Percentiles rank a stretch among this genome's conserved stretches.
Evolutionary conservation across 2,888 invertebrate genomes (phyloP).

Genomic region (Micropterix aruncella): DNA sequence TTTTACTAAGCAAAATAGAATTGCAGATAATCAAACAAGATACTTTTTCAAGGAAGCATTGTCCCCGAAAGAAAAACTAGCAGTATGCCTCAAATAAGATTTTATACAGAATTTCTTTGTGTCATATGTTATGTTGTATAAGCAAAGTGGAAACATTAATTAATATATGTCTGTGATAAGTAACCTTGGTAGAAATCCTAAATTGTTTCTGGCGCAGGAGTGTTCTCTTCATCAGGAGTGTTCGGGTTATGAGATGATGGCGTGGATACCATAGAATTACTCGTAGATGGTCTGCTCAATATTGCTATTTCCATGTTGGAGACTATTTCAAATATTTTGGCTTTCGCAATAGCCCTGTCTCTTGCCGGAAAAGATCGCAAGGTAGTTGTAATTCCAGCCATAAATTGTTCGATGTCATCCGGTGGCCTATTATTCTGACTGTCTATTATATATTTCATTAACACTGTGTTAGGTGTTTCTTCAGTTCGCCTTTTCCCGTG

Average conservation of each 20-base stretch:
- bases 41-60: constrained; percentile 9
- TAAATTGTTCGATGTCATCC: constrained; percentile 12
- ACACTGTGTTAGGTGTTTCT: constrained; percentile 9
- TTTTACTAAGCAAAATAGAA: constrained; percentile 10
- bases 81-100: constrained; percentile 12
- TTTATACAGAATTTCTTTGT: constrained; percentile 12
- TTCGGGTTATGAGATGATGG: no score
- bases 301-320: constrained; percentile 13
- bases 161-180: not conserved
- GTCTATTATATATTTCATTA: constrained; percentile 12
- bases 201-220: constrained; percentile 10
- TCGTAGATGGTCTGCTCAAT: constrained; percentile 10
- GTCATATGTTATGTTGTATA: no score
- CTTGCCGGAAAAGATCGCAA: constrained; percentile 11
- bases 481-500: constrained; percentile 4
- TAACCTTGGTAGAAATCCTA: constrained; percentile 8
- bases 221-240: constrained; percentile 9
- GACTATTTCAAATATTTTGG: constrained; percentile 13
- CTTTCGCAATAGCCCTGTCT: constrained; percentile 13
- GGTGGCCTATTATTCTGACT: constrained; percentile 9
- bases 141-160: constrained; percentile 7
- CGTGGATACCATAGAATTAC: no score
- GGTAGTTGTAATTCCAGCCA: constrained; percentile 10
- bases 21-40: constrained; percentile 10
- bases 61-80: constrained; percentile 12